Evolutionary conservation across 2,888 invertebrate species (phyloP).

Genomic region (Leptinotarsa haldemani): DNA sequence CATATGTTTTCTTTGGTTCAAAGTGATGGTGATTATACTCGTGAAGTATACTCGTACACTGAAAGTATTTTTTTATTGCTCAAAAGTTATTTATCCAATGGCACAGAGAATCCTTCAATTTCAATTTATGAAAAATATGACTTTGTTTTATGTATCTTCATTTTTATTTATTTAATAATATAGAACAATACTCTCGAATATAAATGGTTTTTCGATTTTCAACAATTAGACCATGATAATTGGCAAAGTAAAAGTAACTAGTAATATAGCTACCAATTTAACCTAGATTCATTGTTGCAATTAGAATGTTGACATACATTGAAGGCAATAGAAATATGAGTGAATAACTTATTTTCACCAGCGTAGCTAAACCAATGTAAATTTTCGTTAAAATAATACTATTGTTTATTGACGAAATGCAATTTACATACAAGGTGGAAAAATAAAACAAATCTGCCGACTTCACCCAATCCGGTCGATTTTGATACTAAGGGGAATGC

Average conservation of each 20-base stretch:
- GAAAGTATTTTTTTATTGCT: too few species aligned
- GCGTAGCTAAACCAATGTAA: not conserved
- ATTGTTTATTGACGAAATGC: not conserved
- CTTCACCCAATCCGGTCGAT: too few species aligned
- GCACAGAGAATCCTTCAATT: too few species aligned
- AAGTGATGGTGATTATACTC: too few species aligned
- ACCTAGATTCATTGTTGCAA: constrained; percentile 34
- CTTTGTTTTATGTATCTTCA: not conserved
- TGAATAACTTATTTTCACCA: constrained; percentile 2
- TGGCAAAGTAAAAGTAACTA: constrained; percentile 30
- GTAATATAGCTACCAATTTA: constrained; percentile 27
- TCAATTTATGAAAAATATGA: not conserved
- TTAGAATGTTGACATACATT: constrained; percentile 37
- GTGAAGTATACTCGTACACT: too few species aligned
- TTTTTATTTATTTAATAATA: not conserved
- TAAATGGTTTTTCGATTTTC: constrained; percentile 1
- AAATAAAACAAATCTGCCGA: too few species aligned
- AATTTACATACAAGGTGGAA: too few species aligned
- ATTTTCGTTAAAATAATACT: not conserved
- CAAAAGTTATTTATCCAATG: too few species aligned
- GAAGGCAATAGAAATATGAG: constrained; percentile 28
- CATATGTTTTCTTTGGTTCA: too few species aligned
- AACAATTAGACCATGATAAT: constrained; percentile 28
- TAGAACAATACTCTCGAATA: not conserved
- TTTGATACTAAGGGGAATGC: too few species aligned